phyloP scores from a whole-genome alignment of 2,888 invertebrate genomes.

The Synergus gifuensis region DNA sequence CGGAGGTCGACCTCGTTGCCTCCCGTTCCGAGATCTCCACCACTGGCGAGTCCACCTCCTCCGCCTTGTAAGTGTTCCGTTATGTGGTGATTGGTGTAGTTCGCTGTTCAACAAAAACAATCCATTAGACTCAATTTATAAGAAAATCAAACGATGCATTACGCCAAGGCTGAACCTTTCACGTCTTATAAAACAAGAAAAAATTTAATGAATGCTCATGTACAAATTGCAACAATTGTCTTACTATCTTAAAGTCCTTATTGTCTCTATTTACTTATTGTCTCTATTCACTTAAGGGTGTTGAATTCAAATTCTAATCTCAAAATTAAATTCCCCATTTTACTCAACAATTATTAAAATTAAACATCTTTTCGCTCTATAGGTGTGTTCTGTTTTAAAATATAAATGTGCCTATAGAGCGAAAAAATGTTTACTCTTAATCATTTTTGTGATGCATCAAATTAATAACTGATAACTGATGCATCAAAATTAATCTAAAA shows the following conservation, averaged over 20 bases:
- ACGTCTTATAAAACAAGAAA: neutral
- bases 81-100: constrained; percentile 75
- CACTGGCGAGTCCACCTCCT: constrained; percentile 60
- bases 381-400: too few relatives aligned
- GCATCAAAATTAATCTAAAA: too few relatives aligned
- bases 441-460: too few relatives aligned
- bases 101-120: constrained; percentile 63
- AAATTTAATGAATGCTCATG: neutral
- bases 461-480: too few relatives aligned
- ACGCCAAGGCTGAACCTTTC: neutral
- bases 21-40: constrained; percentile 69
- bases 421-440: too few relatives aligned
- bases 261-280: neutral
- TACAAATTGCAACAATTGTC: neutral
- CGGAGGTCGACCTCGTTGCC: constrained; percentile 72
- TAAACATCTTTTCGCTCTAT: too few relatives aligned
- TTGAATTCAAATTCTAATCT: too few relatives aligned
- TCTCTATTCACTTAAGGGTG: neutral
- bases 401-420: too few relatives aligned
- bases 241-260: neutral
- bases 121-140: constrained; percentile 7
- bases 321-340: too few relatives aligned
- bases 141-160: neutral
- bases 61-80: constrained; percentile 71
- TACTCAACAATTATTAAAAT: too few relatives aligned